phyloP scores from a whole-genome alignment of 92 coral and sea anemone genomes.

The Porites lobata region DNA sequence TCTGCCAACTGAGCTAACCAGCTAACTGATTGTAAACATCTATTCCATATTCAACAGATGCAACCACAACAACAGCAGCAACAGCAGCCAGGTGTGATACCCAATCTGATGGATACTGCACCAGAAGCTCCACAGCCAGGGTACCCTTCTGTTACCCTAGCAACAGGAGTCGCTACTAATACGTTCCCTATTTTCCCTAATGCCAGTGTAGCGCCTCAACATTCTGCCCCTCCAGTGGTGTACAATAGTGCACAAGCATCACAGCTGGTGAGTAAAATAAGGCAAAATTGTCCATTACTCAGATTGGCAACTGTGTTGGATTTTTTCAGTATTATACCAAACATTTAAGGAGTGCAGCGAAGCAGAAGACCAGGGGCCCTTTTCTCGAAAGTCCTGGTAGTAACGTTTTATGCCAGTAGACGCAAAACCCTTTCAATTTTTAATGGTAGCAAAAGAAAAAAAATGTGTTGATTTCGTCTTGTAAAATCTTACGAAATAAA shows the following conservation, averaged over 20 bases:
- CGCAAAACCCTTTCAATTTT: too few species aligned
- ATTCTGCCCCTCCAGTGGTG: constrained; percentile 82
- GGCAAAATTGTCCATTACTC: not conserved
- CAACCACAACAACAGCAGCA: constrained; percentile 39
- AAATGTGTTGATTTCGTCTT: too few species aligned
- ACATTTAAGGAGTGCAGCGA: too few species aligned
- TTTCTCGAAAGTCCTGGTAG: not conserved
- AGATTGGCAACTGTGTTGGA: not conserved
- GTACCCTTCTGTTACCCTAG: constrained; percentile 20
- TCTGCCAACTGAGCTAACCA: too few species aligned
- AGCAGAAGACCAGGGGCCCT: not conserved
- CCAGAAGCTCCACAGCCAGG: constrained; percentile 39
- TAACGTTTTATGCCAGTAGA: too few species aligned
- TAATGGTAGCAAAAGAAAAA: too few species aligned
- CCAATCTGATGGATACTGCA: constrained; percentile 6
- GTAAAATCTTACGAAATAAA: too few species aligned
- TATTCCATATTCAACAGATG: not conserved
- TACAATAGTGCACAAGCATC: constrained; percentile 55
- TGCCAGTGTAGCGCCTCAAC: constrained; percentile 71
- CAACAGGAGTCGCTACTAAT: constrained; percentile 27
- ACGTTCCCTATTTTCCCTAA: constrained; percentile 47
- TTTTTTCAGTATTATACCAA: not conserved
- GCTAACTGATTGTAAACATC: not conserved
- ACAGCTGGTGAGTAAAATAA: constrained; percentile 26
- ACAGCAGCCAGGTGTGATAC: constrained; percentile 38